phyloP scores from a whole-genome alignment of 2,888 invertebrate species.

The Protophormia terraenovae region DNA sequence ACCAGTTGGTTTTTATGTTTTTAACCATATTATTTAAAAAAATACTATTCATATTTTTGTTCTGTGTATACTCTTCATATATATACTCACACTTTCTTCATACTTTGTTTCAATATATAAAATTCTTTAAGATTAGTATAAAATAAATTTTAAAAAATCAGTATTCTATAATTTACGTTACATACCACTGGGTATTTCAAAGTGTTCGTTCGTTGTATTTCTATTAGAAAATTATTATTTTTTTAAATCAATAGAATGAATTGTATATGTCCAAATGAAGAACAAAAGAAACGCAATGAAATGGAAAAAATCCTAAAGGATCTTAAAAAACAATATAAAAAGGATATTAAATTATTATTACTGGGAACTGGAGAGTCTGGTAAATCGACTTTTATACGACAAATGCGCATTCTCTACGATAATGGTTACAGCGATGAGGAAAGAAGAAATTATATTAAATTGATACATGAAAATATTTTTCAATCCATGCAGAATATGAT shows the following conservation, averaged over 20 bases:
- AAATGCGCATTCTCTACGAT: conserved; percentile 58
- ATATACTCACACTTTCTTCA: too few relatives aligned
- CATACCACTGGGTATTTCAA: neutral
- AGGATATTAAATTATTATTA: conserved; percentile 55
- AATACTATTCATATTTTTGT: too few relatives aligned
- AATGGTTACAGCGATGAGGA: conserved; percentile 44
- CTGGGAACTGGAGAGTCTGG: conserved; percentile 60
- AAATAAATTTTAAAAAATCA: neutral
- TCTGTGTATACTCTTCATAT: too few relatives aligned
- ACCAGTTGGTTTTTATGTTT: too few relatives aligned
- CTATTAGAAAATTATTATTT: neutral
- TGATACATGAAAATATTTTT: conserved; percentile 57
- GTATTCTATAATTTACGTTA: neutral
- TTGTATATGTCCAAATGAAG: conserved; percentile 11
- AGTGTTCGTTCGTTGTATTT: neutral
- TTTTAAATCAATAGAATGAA: neutral
- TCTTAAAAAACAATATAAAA: conserved; percentile 25
- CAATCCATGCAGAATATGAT: conserved; percentile 48
- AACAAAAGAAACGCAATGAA: neutral
- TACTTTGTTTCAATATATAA: neutral
- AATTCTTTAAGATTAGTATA: neutral
- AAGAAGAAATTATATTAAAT: conserved; percentile 10
- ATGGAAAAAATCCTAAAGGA: conserved; percentile 29
- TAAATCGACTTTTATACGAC: conserved; percentile 60
- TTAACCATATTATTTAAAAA: too few relatives aligned